Evolutionary conservation across 2,797 vertebrate genomes (phyloP), one percentile per base, ranked within the genome.

Genomic region (Heliangelus exortis): DNA sequence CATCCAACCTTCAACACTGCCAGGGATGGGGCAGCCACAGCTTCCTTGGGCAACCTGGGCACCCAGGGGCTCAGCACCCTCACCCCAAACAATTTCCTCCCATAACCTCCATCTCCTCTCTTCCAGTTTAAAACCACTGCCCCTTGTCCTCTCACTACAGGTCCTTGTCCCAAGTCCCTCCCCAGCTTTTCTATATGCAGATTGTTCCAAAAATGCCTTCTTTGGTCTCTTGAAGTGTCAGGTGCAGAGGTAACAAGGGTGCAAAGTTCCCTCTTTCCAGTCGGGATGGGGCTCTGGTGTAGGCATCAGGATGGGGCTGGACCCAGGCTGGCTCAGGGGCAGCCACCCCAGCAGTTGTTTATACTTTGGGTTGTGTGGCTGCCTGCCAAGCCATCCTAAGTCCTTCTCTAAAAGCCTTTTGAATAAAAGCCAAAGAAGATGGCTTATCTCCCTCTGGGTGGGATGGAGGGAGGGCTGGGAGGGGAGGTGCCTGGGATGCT

Each of bases 211-310:
- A 50, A 73, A 28, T 50, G 25, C 48, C 51, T 9, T 51, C 16
- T 43, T 29, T 57, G 1, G 22, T 28, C 26, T n/a, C 16, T 16
- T 69, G 21, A 20, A 15, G 8, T 15, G 66, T 13, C 43, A 23
- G 22, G 6, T 0, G 2, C 16, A 58, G 50, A 61, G 79, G 2
- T 14, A 21, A 29, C 0, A 0, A 5, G 1, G 50, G 34, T 53
- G 34, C 58, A 6, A 7, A 61, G 26, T 8, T 8, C 10, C 50
- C 29, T 3, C 2, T 36, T 5, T 36, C 7, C 22, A 10, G 21
- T 2, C 1, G 3, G 18, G 77, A 45, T 31, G 50, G 3, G 15
- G 59, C 36, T 73, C 18, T 16, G 4, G 45, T 0, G 34, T 15
- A 14, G 20, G n/a, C 36, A 2, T 28, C 20, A 4, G 0, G 9